Base-by-base conservation (phyloP, 2,113 vertebrate species). In the Delphinapterus leucas region DNA sequence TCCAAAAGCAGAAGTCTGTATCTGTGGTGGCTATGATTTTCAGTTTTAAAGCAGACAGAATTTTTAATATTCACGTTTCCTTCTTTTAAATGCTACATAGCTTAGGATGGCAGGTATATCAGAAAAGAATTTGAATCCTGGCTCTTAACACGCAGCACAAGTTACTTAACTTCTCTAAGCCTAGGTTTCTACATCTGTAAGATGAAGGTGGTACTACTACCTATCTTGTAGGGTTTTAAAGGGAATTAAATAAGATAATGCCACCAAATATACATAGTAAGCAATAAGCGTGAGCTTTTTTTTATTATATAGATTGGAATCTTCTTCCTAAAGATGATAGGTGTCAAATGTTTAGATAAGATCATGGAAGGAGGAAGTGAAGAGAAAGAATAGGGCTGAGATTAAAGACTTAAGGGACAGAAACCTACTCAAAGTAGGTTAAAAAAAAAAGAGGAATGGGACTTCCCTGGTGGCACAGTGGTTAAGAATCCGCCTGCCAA, bases 121-220 rank as follows among this genome's bases (percentile, higher is more conserved):
- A 94, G 68, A 82, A 92, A 33, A 94, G 38, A 84, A 94, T 58
- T 87, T 90, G 63, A 87, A 94, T 92, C 47, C 49, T 82, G 41
- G 12, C 44, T 94, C 58, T 95, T 87, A 74, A 3, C 25, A 93
- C 3, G 18, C 15, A 70, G 38, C 10, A 63, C 49, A 97, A 87
- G 53, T 93, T 93, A 76, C n/a, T 90, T 95, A 88, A 81, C 11
- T 8, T 79, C 33, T 90, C 44, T 80, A 36, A 87, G n/a, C n/a
- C 13, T 73, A 44, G 31, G 23, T 88, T 95, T 93, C 9, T 67
- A 47, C 8, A 77, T 94, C 47, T 77, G 14, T 95, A 73, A 85
- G 67, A 79, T 88, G 26, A 55, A 90, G 60, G 53, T 93, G 38
- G 53, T 89, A 71, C 18, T 85, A 17, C 60, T 93, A 73, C 33